Conservation (phyloP, 2,797 vertebrate species). For the Melanotaenia pygmaea region DNA sequence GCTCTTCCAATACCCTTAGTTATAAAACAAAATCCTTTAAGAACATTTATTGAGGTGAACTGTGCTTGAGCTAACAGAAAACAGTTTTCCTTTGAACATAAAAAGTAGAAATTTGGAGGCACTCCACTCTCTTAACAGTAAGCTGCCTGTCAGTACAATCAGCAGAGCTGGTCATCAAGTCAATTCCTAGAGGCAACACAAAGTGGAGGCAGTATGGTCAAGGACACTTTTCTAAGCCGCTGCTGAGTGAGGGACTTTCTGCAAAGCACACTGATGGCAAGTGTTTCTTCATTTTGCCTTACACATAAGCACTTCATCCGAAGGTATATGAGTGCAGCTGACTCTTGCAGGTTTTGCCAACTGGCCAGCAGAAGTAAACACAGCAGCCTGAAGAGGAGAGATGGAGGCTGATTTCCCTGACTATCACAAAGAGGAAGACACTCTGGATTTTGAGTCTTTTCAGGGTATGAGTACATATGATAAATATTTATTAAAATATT, state of each 20-base stretch:
- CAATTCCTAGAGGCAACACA: slow-evolving; percentile 9
- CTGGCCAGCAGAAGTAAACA: slow-evolving; percentile 3
- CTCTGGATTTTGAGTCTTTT: slow-evolving; percentile 36
- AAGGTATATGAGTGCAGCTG: neutral
- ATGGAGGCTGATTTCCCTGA: slow-evolving; percentile 70
- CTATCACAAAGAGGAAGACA: slow-evolving; percentile 46
- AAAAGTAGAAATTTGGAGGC: slow-evolving; percentile 11
- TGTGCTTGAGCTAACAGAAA: neutral
- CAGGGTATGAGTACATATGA: slow-evolving; percentile 58
- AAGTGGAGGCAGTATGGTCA: slow-evolving; percentile 17
- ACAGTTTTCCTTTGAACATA: slow-evolving; percentile 1
- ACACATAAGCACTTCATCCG: slow-evolving; percentile 9
- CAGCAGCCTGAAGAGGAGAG: slow-evolving; percentile 15
- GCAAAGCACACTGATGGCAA: slow-evolving; percentile 7
- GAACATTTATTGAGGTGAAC: slow-evolving; percentile 1
- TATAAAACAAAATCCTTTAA: neutral
- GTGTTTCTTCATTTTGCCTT: slow-evolving; percentile 26
- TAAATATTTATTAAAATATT: neutral
- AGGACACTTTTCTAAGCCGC: slow-evolving; percentile 6
- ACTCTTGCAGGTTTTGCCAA: slow-evolving; percentile 30
- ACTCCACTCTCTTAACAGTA: slow-evolving; percentile 10
- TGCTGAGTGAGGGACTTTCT: slow-evolving; percentile 25
- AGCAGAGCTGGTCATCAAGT: slow-evolving; percentile 25
- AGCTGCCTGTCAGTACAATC: slow-evolving; percentile 12
- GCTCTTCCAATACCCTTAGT: neutral